Base-by-base conservation (phyloP, 2,888 invertebrate genomes). In the Nematopogon swammerdamellus region DNA sequence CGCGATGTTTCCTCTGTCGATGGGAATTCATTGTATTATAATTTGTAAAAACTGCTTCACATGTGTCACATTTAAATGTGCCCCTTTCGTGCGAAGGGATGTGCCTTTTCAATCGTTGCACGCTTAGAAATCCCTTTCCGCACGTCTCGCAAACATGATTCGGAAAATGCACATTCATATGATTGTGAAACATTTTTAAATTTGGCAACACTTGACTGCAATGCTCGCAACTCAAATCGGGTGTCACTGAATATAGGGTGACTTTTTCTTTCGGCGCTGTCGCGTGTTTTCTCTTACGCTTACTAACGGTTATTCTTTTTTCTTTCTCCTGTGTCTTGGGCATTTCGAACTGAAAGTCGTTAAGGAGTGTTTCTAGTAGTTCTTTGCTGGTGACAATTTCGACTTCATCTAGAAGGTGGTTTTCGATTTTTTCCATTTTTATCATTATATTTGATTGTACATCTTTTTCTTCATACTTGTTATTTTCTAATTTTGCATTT, bases 1-100 rank as follows among this genome's bases (percentile, higher is more conserved):
- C 44, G 49, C 56, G 20, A 46, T 60, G 29, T 19, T 29, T 36
- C 20, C 20, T 8, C 16, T 18, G 45, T 16, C 29, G n/a, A 18
- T 18, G 49, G 8, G 18, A 42, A 11, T 48, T 18, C n/a, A 19
- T 18, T 14, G 36, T 19, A n/a, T 30, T 47, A 3, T 30, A 19
- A 5, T 25, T 49, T 2, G 2, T 44, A 18, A 19, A 49, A 2
- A 44, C 44, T 6, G 18, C 18, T 3, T 44, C n/a, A 17, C 49
- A 49, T 2, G 5, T 19, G 18, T 3, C 4, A 17, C 49, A 49
- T 3, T 14, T 6, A 14, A 49, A 44, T 14, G 20, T 16, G 2
- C 19, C 19, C 20, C 5, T 19, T 14, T 18, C 18, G 36, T 29
- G 20, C 10, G 36, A 19, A 8, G 14, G 18, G 2, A 3, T 19